Evolutionary conservation across 2,797 vertebrate species (phyloP).

Genomic region (Bovichtus variegatus): DNA sequence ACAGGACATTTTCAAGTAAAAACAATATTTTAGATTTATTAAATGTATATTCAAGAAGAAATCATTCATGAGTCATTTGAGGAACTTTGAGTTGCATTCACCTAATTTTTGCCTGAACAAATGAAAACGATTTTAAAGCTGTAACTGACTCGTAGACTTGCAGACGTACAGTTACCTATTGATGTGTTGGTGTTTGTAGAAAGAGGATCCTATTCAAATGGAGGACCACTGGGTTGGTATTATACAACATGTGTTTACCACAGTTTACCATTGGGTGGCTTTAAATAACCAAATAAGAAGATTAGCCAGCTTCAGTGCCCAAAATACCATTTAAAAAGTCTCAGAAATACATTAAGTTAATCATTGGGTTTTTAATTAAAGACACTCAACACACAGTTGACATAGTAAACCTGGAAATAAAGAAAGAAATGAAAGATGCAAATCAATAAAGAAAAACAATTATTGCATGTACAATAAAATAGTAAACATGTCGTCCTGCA

Average conservation of each 20-base stretch:
- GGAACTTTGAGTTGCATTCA: not conserved
- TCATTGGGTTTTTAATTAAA: conserved; percentile 41
- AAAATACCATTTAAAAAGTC: conserved; percentile 44
- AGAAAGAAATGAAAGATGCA: not conserved
- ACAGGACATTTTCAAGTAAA: not conserved
- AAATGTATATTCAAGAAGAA: not conserved
- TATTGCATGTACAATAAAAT: not conserved
- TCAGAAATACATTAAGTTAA: conserved; percentile 31
- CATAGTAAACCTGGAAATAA: not conserved
- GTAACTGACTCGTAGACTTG: accelerated
- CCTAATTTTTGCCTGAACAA: not conserved
- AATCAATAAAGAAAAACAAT: not conserved
- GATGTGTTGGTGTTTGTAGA: not conserved
- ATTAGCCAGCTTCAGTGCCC: conserved; percentile 36
- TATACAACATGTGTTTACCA: conserved; percentile 40
- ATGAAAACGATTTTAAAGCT: not conserved
- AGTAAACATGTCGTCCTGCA: not conserved
- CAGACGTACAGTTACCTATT: not conserved
- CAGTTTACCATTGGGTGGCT: conserved; percentile 2
- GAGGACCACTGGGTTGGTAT: not conserved
- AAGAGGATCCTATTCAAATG: not conserved
- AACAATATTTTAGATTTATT: not conserved
- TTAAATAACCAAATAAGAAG: conserved; percentile 31
- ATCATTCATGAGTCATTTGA: not conserved
- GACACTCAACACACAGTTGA: conserved; percentile 1